These are phyloP conservation scores for Furcula furcula DNA, from an alignment of 2,888 invertebrate species.

Conservation along the genomic window DNA sequence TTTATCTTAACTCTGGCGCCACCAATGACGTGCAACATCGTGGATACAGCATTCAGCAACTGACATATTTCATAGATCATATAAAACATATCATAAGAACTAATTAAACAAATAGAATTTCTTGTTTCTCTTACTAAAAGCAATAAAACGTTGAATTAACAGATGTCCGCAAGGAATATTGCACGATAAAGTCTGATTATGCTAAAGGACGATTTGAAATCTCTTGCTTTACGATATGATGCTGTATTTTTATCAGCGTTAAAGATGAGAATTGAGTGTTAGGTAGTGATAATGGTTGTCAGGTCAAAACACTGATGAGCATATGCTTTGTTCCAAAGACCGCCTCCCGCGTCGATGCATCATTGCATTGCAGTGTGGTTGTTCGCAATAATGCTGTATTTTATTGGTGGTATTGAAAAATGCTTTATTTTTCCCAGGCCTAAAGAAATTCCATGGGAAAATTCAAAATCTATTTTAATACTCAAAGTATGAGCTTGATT, in stretches of 20 bases:
- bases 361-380: conserved; percentile 34
- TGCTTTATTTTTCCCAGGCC: too few relatives aligned
- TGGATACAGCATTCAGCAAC: background rate
- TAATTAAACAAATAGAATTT: background rate
- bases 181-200: conserved; percentile 47
- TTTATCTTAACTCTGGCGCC: background rate
- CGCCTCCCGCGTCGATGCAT: conserved; percentile 51
- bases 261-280: conserved; percentile 21
- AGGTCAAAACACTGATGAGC: conserved; percentile 49
- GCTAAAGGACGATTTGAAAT: conserved; percentile 30
- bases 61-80: background rate
- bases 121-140: conserved; percentile 8
- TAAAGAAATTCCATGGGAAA: too few relatives aligned
- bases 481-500: too few relatives aligned
- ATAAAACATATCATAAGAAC: background rate
- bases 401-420: too few relatives aligned
- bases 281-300: conserved; percentile 21
- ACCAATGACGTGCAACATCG: background rate
- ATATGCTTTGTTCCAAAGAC: conserved; percentile 43
- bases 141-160: conserved; percentile 37
- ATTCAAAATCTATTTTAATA: too few relatives aligned
- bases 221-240: conserved; percentile 18
- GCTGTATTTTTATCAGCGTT: conserved; percentile 13
- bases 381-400: conserved; percentile 36
- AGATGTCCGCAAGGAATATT: conserved; percentile 13